Evolutionary conservation across 2,888 invertebrate species (phyloP), one percentile per base, ranked within the genome.

Genomic region (Xestia c-nigrum): DNA sequence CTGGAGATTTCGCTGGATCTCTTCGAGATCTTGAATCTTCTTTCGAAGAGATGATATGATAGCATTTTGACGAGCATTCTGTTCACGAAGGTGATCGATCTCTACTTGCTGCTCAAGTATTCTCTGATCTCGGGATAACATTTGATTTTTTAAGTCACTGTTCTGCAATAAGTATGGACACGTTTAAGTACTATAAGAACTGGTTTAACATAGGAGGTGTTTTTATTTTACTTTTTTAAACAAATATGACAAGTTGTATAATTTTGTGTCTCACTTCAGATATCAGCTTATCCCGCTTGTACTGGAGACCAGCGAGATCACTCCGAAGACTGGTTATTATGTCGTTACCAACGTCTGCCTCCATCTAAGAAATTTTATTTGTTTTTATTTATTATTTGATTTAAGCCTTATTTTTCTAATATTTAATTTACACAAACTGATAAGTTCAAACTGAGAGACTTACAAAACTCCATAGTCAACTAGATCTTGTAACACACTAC

Each of bases 221-320:
- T n/a, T 63, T 10, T 46, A 21, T 55, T 50, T 14, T 14, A 12
- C 21, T 52, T 40, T 24, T 24, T 3, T 5, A 40, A 66, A 24
- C 40, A 31, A 52, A 38, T 63, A 61, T 43, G 46, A 5, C 1
- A 50, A 43, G n/a, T 52, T 59, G 21, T 69, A 14, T 38, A 72
- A 52, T 38, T 64, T 76, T 63, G n/a, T 43, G 38, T 83, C 92
- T 97, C 93, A 98, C 98, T 97, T 99, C 98, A 71, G 97, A 97
- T 82, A 97, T 96, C 40, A 99, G 97, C 79, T 98, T 98, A 92
- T 99, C 98, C 81, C 98, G 97, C 94, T 98, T 98, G 93, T 98
- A 99, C 90, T 98, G 98, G 68, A 98, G 95, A 5, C 98, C 98
- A 31, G 99, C 99, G 87, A 99, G 95, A 94, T 99, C 99, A 94